Conservation (phyloP, 1,140 invertebrate species). For the Drosophila novamexicana region DNA sequence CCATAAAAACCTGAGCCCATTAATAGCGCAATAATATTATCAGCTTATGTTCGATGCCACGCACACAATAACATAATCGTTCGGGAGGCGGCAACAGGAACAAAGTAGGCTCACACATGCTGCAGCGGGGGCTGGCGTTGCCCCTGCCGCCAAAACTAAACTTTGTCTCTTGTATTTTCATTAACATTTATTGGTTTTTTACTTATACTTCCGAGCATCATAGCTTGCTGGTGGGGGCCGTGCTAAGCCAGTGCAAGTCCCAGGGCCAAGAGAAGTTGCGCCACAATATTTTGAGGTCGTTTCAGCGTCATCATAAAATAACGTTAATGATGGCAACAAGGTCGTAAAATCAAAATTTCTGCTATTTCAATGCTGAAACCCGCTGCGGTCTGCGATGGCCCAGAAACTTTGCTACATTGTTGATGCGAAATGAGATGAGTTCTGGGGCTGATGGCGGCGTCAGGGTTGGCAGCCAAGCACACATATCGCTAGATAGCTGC, state of each 20-base stretch:
- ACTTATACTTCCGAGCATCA: conserved; percentile 74
- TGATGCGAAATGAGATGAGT: conserved; percentile 11
- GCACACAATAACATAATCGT: conserved; percentile 31
- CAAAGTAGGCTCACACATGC: conserved; percentile 27
- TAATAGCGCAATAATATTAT: conserved; percentile 83
- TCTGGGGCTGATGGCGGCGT: conserved; percentile 4
- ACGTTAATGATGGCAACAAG: conserved; percentile 82
- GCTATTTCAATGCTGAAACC: conserved; percentile 74
- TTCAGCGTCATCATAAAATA: conserved; percentile 83
- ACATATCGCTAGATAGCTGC: background rate
- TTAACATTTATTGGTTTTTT: conserved; percentile 83
- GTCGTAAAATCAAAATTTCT: conserved; percentile 83
- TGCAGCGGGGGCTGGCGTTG: background rate
- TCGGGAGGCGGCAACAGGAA: conserved; percentile 16
- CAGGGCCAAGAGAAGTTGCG: conserved; percentile 27
- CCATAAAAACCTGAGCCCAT: conserved; percentile 80
- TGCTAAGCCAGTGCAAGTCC: conserved; percentile 58
- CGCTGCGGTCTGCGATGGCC: conserved; percentile 53
- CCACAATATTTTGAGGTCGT: conserved; percentile 79
- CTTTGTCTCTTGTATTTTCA: conserved; percentile 82
- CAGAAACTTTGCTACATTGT: conserved; percentile 41
- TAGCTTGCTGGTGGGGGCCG: conserved; percentile 36
- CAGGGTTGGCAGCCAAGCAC: conserved; percentile 39
- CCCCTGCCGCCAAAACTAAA: conserved; percentile 56
- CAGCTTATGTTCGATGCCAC: conserved; percentile 79